Percentiles rank a stretch among this genome's conserved stretches.
These are phyloP conservation scores for Mystacornis crossleyi DNA, from an alignment of 2,113 vertebrate genomes.

Conservation along the genomic window DNA sequence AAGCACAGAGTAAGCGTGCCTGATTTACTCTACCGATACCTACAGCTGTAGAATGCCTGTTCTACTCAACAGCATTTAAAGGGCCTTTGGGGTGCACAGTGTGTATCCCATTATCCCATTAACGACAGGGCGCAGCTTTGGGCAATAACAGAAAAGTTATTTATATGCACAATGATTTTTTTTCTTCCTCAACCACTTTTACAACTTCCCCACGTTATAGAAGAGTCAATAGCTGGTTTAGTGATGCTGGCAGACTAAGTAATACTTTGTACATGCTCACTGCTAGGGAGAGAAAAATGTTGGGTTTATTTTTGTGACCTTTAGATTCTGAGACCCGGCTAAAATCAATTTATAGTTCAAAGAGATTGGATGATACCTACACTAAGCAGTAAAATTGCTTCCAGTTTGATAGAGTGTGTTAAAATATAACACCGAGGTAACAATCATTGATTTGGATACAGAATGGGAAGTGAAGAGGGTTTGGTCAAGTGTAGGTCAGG, in stretches of 20 bases:
- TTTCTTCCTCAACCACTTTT: conserved; percentile 47
- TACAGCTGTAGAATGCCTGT: conserved; percentile 15
- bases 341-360: conserved; percentile 68
- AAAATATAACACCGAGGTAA: background rate
- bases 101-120: conserved; percentile 53
- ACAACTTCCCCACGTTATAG: conserved; percentile 34
- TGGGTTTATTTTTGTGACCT: conserved; percentile 63
- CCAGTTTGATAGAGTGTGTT: conserved; percentile 11
- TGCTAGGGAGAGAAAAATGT: conserved; percentile 14
- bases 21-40: conserved; percentile 7
- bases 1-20: background rate
- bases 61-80: conserved; percentile 53
- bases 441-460: background rate
- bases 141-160: conserved; percentile 51
- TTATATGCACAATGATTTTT: conserved; percentile 46
- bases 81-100: conserved; percentile 32
- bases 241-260: conserved; percentile 20
- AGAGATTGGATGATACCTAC: conserved; percentile 27
- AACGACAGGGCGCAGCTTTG: background rate
- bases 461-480: background rate
- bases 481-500: background rate
- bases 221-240: conserved; percentile 53
- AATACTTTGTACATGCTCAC: conserved; percentile 9
- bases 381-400: conserved; percentile 50
- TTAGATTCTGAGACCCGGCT: conserved; percentile 58